Conservation (phyloP, 2,113 vertebrate genomes). For the Penelope pileata region DNA sequence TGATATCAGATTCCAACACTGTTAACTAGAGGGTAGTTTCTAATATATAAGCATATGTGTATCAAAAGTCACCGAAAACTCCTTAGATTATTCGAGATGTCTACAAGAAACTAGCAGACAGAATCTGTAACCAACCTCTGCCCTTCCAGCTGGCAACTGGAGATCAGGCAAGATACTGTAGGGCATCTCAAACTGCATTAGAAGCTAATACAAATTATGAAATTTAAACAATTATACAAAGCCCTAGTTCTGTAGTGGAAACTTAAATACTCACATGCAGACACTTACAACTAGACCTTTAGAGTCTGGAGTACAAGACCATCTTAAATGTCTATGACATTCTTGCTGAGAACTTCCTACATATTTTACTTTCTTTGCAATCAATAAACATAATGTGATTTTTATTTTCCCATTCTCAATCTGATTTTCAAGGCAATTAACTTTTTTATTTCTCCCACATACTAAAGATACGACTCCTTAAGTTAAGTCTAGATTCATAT, state of each 20-base stretch:
- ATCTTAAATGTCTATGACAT: not conserved
- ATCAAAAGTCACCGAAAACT: not conserved
- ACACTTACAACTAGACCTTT: not conserved
- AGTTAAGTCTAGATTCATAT: not conserved
- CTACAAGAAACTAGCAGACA: not conserved
- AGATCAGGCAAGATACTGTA: not conserved
- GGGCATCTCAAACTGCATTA: not conserved
- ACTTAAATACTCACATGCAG: not conserved
- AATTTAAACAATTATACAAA: not conserved
- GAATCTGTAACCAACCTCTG: not conserved
- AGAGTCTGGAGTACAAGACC: not conserved
- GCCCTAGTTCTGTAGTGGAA: fast-evolving
- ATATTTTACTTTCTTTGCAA: not conserved
- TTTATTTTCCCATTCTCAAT: not conserved
- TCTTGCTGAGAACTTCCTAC: not conserved
- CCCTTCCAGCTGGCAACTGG: not conserved
- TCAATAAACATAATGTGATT: not conserved
- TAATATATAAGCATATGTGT: not conserved
- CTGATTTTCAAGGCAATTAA: not conserved
- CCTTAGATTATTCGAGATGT: not conserved
- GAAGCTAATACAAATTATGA: not conserved
- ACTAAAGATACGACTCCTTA: not conserved
- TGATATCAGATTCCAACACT: not conserved
- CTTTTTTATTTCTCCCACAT: not conserved
- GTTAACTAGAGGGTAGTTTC: not conserved